These are phyloP conservation scores for Stenopsyche tienmushanensis DNA, from an alignment of 1,140 invertebrate species.

Conservation along the genomic window DNA sequence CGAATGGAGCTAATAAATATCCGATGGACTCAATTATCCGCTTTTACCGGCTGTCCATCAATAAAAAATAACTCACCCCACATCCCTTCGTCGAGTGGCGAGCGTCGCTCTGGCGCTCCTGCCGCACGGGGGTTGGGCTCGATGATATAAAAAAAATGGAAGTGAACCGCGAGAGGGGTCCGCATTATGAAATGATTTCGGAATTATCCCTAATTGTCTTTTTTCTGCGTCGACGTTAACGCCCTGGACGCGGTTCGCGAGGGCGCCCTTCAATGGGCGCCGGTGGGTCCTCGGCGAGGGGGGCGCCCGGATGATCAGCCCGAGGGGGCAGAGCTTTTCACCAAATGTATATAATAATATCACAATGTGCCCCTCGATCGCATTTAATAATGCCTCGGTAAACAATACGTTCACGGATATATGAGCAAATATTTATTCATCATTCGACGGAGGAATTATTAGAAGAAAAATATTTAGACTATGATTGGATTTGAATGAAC, in stretches of 20 bases:
- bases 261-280: constrained; percentile 3
- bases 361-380: constrained; percentile 8
- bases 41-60: constrained; percentile 22
- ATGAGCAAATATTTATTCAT: neutral
- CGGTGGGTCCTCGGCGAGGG: too few species aligned
- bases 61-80: neutral
- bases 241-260: constrained; percentile 15
- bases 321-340: constrained; percentile 17
- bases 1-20: constrained; percentile 31
- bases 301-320: constrained; percentile 30
- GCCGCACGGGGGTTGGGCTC: neutral
- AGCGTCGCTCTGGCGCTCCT: neutral
- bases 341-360: constrained; percentile 13
- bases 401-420: neutral
- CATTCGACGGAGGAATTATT: too few species aligned
- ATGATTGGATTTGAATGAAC: too few species aligned
- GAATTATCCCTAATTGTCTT: constrained; percentile 38
- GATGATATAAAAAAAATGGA: constrained; percentile 18
- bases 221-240: constrained; percentile 27
- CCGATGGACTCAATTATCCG: constrained; percentile 29
- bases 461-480: too few species aligned
- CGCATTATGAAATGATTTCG: constrained; percentile 33
- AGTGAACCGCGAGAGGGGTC: neutral
- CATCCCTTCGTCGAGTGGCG: too few species aligned
- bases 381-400: neutral